phyloP scores from a whole-genome alignment of 1,140 invertebrate species.

The Scylla paramamosain region DNA sequence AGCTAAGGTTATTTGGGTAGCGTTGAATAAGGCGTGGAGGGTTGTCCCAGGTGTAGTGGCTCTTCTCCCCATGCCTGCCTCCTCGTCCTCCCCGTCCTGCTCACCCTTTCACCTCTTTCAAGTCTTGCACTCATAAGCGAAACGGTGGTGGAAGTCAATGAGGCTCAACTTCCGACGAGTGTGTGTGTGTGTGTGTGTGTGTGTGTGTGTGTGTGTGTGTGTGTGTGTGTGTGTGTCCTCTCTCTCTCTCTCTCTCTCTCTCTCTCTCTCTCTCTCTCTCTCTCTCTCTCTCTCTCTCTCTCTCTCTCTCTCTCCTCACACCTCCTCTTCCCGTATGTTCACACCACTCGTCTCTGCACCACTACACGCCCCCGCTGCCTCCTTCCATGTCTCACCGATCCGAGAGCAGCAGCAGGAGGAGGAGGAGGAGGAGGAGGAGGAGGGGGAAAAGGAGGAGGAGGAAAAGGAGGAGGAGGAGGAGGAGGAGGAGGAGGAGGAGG shows the following conservation, averaged over 20 bases:
- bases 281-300: slow-evolving; percentile 3
- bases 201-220: neutral
- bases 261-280: slow-evolving; percentile 3
- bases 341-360: too few species aligned
- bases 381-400: neutral
- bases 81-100: neutral
- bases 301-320: neutral
- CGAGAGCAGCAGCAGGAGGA: neutral
- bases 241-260: neutral
- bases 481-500: neutral
- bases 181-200: slow-evolving; percentile 21
- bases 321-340: too few species aligned
- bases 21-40: neutral
- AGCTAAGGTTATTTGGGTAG: neutral
- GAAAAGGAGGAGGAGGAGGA: neutral
- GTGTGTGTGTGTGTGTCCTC: neutral
- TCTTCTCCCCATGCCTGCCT: neutral
- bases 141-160: neutral
- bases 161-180: neutral
- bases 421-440: neutral
- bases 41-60: neutral
- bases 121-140: neutral
- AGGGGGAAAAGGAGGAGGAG: neutral
- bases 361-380: too few species aligned
- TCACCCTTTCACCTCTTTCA: too few species aligned